Conservation (phyloP, 92 coral and sea anemone genomes). For the Isaurus tuberculatus region DNA sequence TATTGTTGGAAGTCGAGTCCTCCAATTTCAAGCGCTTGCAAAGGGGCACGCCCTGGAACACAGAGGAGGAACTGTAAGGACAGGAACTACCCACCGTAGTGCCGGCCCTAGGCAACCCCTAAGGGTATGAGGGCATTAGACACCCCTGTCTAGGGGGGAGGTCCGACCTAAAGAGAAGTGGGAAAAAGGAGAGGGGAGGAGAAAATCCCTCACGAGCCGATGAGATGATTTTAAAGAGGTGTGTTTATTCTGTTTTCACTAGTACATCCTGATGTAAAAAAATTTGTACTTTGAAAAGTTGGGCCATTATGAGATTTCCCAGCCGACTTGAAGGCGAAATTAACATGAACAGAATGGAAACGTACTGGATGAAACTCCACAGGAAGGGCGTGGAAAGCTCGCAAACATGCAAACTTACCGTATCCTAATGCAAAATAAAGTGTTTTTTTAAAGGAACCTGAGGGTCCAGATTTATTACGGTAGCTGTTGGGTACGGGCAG, state of each 20-base stretch:
- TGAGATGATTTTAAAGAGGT: background rate
- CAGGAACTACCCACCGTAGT: constrained; percentile 49
- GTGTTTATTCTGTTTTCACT: background rate
- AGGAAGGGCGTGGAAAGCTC: background rate
- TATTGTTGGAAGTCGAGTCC: background rate
- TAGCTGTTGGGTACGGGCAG: no score
- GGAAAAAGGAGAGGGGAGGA: background rate
- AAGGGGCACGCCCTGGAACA: constrained; percentile 37
- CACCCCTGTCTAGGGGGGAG: constrained; percentile 31
- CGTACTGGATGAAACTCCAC: background rate
- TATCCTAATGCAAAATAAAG: no score
- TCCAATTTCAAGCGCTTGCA: constrained; percentile 49
- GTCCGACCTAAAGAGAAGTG: background rate
- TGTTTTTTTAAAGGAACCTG: background rate
- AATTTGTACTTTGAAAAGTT: background rate
- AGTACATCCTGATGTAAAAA: background rate
- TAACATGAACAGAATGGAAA: background rate
- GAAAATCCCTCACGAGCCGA: background rate
- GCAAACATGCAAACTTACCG: background rate
- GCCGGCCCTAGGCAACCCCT: constrained; percentile 68
- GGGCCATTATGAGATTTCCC: background rate
- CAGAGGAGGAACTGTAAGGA: background rate
- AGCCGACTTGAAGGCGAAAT: background rate
- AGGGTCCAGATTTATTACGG: background rate
- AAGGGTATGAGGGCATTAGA: constrained; percentile 55